A percentile compares a stretch with the other conserved stretches of the same genome.
These are phyloP conservation scores for Erpornis zantholeuca DNA, from an alignment of 2,113 vertebrate species.

Conservation along the genomic window DNA sequence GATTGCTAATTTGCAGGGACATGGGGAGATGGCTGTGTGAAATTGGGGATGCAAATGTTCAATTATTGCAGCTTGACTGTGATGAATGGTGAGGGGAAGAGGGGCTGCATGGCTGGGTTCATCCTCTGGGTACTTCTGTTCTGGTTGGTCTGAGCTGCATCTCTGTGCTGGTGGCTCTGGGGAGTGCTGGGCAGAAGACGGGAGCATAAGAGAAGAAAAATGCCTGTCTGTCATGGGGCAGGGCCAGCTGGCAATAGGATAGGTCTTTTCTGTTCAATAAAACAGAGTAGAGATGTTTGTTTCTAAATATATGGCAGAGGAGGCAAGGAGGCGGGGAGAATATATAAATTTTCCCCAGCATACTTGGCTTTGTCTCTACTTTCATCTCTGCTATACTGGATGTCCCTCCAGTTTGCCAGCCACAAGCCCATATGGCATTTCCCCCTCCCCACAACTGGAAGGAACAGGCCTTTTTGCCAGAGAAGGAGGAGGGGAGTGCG, in stretches of 20 bases:
- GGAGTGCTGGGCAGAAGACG: neutral
- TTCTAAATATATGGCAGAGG: neutral
- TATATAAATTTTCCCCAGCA: neutral
- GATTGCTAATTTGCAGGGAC: neutral
- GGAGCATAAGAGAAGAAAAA: neutral
- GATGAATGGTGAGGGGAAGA: constrained; percentile 40
- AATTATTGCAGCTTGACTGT: constrained; percentile 52
- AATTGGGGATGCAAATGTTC: constrained; percentile 41
- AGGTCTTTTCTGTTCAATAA: neutral
- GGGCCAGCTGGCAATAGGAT: neutral
- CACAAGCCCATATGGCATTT: neutral
- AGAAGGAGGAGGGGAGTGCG: neutral
- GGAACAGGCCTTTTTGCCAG: neutral
- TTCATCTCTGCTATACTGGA: neutral
- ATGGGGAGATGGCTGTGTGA: neutral
- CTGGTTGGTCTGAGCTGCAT: neutral
- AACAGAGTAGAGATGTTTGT: neutral
- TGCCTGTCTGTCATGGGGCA: neutral
- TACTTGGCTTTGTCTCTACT: neutral
- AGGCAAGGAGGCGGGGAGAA: neutral
- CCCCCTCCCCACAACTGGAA: neutral
- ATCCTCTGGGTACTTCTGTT: neutral
- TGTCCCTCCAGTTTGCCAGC: neutral
- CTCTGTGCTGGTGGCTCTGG: neutral
- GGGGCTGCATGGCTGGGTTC: neutral